A percentile compares a stretch with the other conserved stretches of the same genome.
These are phyloP conservation scores for Rhodeus uyekii DNA, from an alignment of 2,797 vertebrate genomes.

Conservation along the genomic window DNA sequence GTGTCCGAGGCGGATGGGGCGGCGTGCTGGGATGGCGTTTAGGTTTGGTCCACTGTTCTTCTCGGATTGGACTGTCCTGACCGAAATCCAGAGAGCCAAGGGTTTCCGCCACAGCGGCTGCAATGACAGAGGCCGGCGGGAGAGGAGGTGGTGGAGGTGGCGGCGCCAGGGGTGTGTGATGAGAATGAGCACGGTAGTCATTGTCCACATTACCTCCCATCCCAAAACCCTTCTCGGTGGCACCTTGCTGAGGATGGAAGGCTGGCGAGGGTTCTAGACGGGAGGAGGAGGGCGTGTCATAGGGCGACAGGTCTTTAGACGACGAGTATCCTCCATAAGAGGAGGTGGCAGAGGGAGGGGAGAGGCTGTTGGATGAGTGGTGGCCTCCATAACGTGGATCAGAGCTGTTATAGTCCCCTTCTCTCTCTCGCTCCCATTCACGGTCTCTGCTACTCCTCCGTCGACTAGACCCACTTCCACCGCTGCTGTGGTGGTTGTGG, in stretches of 20 bases:
- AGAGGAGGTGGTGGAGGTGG: constrained; percentile 77
- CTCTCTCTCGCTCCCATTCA: constrained; percentile 70
- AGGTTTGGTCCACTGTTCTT: constrained; percentile 80
- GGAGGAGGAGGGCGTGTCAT: constrained; percentile 65
- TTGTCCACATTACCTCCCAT: constrained; percentile 72
- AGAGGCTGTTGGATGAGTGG: constrained; percentile 83
- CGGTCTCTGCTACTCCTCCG: constrained; percentile 76
- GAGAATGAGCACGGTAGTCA: constrained; percentile 74
- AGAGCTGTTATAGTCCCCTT: constrained; percentile 71
- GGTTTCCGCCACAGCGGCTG: constrained; percentile 81
- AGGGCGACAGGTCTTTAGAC: constrained; percentile 75
- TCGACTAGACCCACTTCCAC: constrained; percentile 61
- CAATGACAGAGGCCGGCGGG: constrained; percentile 81
- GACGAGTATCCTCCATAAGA: constrained; percentile 69
- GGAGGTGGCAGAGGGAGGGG: constrained; percentile 76
- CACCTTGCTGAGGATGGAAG: constrained; percentile 61
- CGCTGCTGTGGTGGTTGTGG: constrained; percentile 76
- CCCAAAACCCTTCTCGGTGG: constrained; percentile 65
- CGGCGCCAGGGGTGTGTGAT: constrained; percentile 69
- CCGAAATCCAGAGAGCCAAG: constrained; percentile 78
- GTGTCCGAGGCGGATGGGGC: constrained; percentile 71
- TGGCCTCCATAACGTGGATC: constrained; percentile 74
- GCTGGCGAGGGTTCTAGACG: constrained; percentile 58
- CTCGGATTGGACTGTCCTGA: constrained; percentile 75
- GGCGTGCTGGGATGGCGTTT: constrained; percentile 80